Evolutionary conservation across 35 echinoderm and acorn worm species (phyloP).

Genomic region (Lytechinus pictus): DNA sequence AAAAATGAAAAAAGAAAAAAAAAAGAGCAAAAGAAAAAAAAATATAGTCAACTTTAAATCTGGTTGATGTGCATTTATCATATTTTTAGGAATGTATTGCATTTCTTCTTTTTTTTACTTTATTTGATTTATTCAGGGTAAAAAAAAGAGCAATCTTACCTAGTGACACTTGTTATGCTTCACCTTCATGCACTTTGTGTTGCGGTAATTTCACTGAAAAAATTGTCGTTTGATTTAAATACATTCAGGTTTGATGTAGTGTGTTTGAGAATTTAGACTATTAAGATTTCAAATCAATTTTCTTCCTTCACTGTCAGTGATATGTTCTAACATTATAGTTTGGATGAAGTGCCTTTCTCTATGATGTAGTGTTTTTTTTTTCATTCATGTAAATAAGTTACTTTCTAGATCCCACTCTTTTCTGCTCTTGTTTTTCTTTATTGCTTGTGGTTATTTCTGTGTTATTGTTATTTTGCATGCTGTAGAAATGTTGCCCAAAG

Average conservation of each 20-base stretch:
- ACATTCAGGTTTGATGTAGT: not conserved
- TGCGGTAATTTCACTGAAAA: not conserved
- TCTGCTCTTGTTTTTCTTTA: not conserved
- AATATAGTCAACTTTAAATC: conserved; percentile 11
- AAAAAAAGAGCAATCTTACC: not conserved
- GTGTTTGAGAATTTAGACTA: not conserved
- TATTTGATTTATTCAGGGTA: not conserved
- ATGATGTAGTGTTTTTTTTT: not conserved
- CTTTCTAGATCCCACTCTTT: not conserved
- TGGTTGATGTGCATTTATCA: not conserved
- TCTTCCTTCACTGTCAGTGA: not conserved
- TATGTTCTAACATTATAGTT: not conserved
- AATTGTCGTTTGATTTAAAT: not conserved
- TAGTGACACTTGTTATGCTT: not conserved
- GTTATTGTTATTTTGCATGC: not conserved
- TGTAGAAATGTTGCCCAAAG: not conserved
- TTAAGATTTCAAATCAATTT: not conserved
- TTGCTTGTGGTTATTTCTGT: not conserved
- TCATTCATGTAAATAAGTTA: not conserved
- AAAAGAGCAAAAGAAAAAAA: conserved; percentile 7
- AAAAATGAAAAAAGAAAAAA: conserved; percentile 42
- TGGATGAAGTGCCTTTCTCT: not conserved
- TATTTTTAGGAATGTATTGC: not conserved
- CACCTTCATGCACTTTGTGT: not conserved
- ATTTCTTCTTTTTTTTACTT: not conserved